These are phyloP conservation scores for Pseudoips prasinana DNA, from an alignment of 2,888 invertebrate species.

Conservation along the genomic window DNA sequence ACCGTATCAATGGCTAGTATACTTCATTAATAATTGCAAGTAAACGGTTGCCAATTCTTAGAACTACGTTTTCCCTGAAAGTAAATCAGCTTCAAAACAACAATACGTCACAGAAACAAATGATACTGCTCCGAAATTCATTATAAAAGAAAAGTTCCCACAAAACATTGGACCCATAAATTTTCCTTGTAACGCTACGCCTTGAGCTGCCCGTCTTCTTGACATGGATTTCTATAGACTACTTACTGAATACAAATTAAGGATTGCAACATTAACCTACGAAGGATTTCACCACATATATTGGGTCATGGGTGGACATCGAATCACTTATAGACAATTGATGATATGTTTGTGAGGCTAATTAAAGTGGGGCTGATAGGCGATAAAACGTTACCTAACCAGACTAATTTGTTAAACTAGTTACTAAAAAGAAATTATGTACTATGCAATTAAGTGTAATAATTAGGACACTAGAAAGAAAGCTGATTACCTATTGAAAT, in stretches of 20 bases:
- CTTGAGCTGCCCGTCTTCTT: constrained; percentile 70
- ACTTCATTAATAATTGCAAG: no score
- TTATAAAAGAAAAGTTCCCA: constrained; percentile 41
- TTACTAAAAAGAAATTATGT: constrained; percentile 21
- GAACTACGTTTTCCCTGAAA: not conserved
- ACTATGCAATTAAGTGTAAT: constrained; percentile 15
- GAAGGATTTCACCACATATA: constrained; percentile 77
- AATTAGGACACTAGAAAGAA: constrained; percentile 8
- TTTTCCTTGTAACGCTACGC: constrained; percentile 66
- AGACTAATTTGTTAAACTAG: constrained; percentile 30
- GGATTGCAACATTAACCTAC: constrained; percentile 61
- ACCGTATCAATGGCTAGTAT: no score
- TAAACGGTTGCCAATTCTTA: not conserved
- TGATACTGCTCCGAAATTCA: constrained; percentile 26
- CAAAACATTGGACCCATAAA: constrained; percentile 57
- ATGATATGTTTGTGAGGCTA: constrained; percentile 48
- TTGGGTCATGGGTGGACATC: constrained; percentile 75
- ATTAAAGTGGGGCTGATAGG: constrained; percentile 42
- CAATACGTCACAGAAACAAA: constrained; percentile 7
- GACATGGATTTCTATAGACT: constrained; percentile 78
- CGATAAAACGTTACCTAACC: constrained; percentile 35
- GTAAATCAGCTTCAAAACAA: not conserved
- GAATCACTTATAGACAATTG: constrained; percentile 44
- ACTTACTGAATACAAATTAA: constrained; percentile 73
- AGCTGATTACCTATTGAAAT: no score